Percentiles rank a stretch among this genome's conserved stretches.
Conservation (phyloP, 1,140 invertebrate genomes). For the Habropoda laboriosa region DNA sequence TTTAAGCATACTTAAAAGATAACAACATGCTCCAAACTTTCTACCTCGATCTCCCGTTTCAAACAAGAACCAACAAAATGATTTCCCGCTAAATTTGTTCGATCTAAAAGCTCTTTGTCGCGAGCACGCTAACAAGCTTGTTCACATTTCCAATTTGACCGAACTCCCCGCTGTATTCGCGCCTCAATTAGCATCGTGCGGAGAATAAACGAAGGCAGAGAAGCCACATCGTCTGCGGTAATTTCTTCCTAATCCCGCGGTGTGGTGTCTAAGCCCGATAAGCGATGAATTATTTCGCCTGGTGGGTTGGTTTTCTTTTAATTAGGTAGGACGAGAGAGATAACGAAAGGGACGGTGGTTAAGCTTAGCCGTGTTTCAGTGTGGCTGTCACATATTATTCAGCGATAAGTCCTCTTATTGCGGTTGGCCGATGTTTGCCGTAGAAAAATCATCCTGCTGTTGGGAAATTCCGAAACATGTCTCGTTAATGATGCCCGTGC, state of each 20-base stretch:
- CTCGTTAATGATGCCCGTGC: constrained; percentile 17
- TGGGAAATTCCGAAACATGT: constrained; percentile 16
- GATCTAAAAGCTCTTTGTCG: no score
- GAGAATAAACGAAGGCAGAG: background rate
- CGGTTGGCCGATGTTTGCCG: no score
- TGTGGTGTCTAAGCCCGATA: constrained; percentile 1
- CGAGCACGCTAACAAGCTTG: background rate
- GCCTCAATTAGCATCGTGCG: background rate
- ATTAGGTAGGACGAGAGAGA: background rate
- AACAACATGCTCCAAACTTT: no score
- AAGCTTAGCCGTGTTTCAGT: background rate
- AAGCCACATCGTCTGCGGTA: background rate
- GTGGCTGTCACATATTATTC: constrained; percentile 21
- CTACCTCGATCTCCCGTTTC: no score
- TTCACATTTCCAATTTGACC: background rate
- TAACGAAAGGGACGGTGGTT: constrained; percentile 4
- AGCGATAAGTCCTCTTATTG: constrained; percentile 25
- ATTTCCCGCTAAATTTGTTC: no score
- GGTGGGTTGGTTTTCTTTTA: constrained; percentile 13
- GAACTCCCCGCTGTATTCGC: background rate
- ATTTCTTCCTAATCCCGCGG: constrained; percentile 10
- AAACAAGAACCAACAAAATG: no score
- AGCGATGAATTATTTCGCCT: constrained; percentile 13
- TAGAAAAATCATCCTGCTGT: constrained; percentile 8
- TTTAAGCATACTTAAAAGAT: no score